Conservation (phyloP, 2,888 invertebrate species). For the Carpatolechia fugitivella region DNA sequence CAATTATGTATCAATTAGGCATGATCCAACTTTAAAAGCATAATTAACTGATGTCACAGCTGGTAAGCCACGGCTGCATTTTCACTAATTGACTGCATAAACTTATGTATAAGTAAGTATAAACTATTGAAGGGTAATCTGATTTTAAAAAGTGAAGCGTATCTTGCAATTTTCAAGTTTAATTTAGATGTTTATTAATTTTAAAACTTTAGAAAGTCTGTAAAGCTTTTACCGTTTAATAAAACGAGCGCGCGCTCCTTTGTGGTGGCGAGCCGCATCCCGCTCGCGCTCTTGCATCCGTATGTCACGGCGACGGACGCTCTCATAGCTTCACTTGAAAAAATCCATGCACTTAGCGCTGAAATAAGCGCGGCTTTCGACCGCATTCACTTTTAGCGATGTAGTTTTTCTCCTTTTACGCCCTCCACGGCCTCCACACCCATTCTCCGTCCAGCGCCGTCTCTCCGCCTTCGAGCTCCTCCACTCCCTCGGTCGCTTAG, state of each 20-base stretch:
- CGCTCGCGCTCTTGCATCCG: constrained; percentile 5
- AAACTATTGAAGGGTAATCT: no score
- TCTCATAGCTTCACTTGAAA: constrained; percentile 72
- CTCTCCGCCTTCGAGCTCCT: constrained; percentile 58
- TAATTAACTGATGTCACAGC: constrained; percentile 47
- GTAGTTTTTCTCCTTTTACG: constrained; percentile 78
- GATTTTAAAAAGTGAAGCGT: no score
- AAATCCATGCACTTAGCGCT: constrained; percentile 78
- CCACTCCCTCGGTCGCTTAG: constrained; percentile 63
- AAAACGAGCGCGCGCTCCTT: constrained; percentile 7
- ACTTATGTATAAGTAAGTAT: no score
- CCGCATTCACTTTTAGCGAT: constrained; percentile 79
- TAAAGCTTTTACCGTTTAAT: constrained; percentile 5
- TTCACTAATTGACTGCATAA: constrained; percentile 44
- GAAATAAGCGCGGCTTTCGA: constrained; percentile 78
- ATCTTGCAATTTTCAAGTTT: no score
- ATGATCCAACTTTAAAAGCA: constrained; percentile 53
- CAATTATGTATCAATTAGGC: constrained; percentile 49
- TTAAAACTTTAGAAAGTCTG: not conserved
- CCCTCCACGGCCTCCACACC: constrained; percentile 74
- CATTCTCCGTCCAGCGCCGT: constrained; percentile 65
- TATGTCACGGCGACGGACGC: constrained; percentile 24
- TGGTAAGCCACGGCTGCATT: constrained; percentile 42
- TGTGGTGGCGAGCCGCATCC: constrained; percentile 6
- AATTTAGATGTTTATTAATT: no score